These are phyloP conservation scores for Dynastes maya DNA, from an alignment of 2,888 invertebrate species.

Conservation along the genomic window DNA sequence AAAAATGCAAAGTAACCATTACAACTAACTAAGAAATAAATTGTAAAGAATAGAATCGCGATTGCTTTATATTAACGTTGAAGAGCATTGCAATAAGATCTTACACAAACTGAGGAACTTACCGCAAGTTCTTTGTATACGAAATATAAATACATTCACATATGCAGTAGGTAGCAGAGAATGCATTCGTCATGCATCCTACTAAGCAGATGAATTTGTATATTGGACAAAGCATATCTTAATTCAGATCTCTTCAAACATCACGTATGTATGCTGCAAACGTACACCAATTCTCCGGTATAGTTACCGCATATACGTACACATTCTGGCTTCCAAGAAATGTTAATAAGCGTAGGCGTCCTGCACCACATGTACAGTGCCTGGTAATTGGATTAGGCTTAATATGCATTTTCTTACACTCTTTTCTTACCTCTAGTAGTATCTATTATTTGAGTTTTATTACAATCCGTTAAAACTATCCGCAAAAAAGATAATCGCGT, in stretches of 20 bases:
- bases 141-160: slow-evolving; percentile 3
- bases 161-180: neutral
- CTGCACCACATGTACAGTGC: neutral
- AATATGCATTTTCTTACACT: too few species aligned
- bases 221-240: slow-evolving; percentile 1
- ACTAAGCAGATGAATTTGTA: slow-evolving; percentile 3
- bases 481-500: too few species aligned
- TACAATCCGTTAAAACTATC: too few species aligned
- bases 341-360: slow-evolving; percentile 23
- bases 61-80: too few species aligned
- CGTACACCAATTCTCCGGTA: neutral
- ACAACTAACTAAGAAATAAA: too few species aligned
- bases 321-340: slow-evolving; percentile 1
- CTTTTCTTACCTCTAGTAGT: too few species aligned
- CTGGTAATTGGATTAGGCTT: too few species aligned
- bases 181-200: slow-evolving; percentile 2
- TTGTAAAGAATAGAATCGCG: too few species aligned
- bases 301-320: neutral
- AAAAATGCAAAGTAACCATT: too few species aligned
- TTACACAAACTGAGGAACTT: too few species aligned
- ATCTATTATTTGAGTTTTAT: too few species aligned
- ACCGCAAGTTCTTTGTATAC: neutral
- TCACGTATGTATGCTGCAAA: slow-evolving; percentile 6
- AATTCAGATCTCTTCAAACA: slow-evolving; percentile 12
- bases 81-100: too few species aligned